A percentile compares a stretch with the other conserved stretches of the same genome.
Conservation (phyloP, 2,113 vertebrate genomes). For the Canis aureus region DNA sequence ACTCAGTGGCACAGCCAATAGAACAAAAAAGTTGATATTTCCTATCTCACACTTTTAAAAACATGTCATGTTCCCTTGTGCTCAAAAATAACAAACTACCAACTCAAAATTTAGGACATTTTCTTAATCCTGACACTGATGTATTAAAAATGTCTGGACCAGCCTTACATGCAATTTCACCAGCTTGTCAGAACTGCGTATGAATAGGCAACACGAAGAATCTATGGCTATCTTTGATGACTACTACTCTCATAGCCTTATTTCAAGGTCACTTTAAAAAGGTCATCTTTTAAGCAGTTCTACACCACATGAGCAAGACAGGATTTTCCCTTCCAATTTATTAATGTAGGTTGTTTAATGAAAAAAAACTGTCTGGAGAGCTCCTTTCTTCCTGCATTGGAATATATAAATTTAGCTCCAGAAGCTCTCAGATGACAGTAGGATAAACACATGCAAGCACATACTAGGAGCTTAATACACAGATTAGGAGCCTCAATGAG, state of each 20-base stretch:
- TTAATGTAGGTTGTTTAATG: slow-evolving; percentile 28
- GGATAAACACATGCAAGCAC: neutral
- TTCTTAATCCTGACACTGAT: slow-evolving; percentile 66
- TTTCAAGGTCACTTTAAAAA: slow-evolving; percentile 51
- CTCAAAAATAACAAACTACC: slow-evolving; percentile 59
- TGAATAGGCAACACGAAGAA: slow-evolving; percentile 30
- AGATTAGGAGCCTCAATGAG: neutral
- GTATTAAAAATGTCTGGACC: slow-evolving; percentile 44
- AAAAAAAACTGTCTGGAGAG: neutral
- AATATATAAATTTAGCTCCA: slow-evolving; percentile 17
- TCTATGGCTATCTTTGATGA: neutral
- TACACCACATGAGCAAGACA: neutral
- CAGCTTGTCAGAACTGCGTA: neutral
- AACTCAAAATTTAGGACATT: slow-evolving; percentile 39
- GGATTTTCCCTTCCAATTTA: neutral
- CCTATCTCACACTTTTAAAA: neutral
- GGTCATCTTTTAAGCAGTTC: neutral
- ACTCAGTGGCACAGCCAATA: neutral
- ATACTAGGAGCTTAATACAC: neutral
- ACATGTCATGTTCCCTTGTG: neutral
- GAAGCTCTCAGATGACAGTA: neutral
- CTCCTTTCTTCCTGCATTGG: neutral
- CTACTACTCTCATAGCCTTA: slow-evolving; percentile 24
- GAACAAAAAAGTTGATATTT: neutral
- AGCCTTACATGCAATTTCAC: neutral